Percentiles rank a stretch among this genome's conserved stretches.
Conservation (phyloP, 1,140 invertebrate genomes). For the Propsilocerus akamusi region DNA sequence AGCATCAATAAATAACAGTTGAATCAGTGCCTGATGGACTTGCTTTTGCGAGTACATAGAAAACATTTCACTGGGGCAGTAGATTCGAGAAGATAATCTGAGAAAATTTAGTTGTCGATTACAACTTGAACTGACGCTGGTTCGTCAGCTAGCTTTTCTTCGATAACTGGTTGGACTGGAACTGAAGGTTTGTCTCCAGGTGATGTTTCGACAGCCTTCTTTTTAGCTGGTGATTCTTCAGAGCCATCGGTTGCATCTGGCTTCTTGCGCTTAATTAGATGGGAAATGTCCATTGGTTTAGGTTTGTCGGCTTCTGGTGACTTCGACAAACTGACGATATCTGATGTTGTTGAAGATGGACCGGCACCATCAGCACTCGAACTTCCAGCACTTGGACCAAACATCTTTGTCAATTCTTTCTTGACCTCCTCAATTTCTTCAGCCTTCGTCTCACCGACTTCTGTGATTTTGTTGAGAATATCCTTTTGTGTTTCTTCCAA, state of each 20-base stretch:
- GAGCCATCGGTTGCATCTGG: not conserved
- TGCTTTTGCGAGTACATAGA: too few species aligned
- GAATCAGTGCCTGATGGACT: too few species aligned
- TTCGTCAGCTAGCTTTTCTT: not conserved
- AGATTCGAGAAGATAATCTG: too few species aligned
- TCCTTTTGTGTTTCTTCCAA: conserved; percentile 22
- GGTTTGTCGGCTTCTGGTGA: not conserved
- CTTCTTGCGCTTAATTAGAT: not conserved
- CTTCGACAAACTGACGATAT: not conserved
- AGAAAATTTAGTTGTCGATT: conserved; percentile 10
- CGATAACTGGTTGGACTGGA: not conserved
- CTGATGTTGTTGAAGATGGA: not conserved
- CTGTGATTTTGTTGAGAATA: conserved; percentile 21
- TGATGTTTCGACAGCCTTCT: not conserved
- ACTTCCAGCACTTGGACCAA: not conserved
- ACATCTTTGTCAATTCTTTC: not conserved
- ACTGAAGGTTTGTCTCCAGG: not conserved
- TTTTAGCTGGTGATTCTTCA: not conserved
- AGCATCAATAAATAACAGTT: too few species aligned
- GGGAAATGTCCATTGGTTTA: conserved; percentile 1
- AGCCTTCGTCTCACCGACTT: conserved; percentile 21
- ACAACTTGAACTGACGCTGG: conserved; percentile 11
- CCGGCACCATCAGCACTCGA: not conserved
- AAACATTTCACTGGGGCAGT: too few species aligned
- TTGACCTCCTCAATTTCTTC: not conserved